Base-by-base conservation (phyloP, 2,113 vertebrate genomes). In the Verasper variegatus region DNA sequence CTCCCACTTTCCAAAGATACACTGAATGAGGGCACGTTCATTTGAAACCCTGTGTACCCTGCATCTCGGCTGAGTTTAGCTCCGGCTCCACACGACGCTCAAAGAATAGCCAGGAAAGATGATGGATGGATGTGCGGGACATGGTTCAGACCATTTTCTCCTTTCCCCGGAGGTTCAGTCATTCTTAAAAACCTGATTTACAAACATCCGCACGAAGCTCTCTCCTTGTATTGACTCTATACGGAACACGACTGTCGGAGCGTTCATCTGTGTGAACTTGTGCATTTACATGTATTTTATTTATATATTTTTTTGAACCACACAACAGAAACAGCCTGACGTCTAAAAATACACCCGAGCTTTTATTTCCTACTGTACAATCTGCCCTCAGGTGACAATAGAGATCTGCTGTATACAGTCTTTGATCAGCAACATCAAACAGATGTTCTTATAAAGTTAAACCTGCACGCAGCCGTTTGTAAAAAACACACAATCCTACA, bases 351-450 rank as follows among this genome's bases (percentile, higher is more conserved):
- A 52, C 37, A 65, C 59, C 75, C 9, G 5, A 31, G 67, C 15
- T 14, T 56, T 55, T 18, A 26, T 3, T 26, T 71, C 52, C 40
- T 1, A 9, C 45, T 51, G 68, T 18, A 21, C 68, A 27, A 21
- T 10, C 24, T 26, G 21, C 18, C 17, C 52, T 13, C 42, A 1
- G 20, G 59, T 37, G 37, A 10, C 51, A 11, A 12, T 14, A 20
- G 5, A 35, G 15, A 49, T 71, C 9, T 65, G 8, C 20, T 66
- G 54, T 54, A 4, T 56, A n/a, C 21, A 20, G 23, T 27, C 57
- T 80, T 68, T 74, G 64, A 68, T 62, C 35, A n/a, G 1, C 12
- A 40, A 31, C 63, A 68, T 73, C 63, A 62, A 61, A 78, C 68
- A 24, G 3, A 7, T 10, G 3, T 27, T n/a, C 35, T 20, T 27